Evolutionary conservation across 2,797 vertebrate species (phyloP).

Genomic region (Myotis pilosus): DNA sequence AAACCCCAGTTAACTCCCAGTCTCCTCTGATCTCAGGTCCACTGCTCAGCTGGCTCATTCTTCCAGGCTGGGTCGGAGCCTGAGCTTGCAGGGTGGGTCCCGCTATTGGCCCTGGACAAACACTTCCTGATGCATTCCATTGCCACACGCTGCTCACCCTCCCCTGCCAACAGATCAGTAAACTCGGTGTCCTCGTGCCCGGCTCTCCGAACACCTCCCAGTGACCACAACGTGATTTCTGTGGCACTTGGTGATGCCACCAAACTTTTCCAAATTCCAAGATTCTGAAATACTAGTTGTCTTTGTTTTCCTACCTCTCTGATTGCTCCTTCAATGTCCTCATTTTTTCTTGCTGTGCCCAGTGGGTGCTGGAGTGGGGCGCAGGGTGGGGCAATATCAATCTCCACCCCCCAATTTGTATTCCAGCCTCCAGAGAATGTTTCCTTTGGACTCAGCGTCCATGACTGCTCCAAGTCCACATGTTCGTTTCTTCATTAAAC

Average conservation of each 20-base stretch:
- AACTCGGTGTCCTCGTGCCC: not conserved
- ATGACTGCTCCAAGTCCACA: not conserved
- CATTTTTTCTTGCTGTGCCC: not conserved
- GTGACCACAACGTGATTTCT: not conserved
- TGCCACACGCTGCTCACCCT: fast-evolving
- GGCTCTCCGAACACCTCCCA: not conserved
- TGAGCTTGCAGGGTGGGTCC: fast-evolving
- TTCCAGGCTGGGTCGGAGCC: not conserved
- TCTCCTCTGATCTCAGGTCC: not conserved
- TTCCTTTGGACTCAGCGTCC: not conserved
- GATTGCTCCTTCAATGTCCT: not conserved
- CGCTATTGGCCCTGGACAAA: not conserved
- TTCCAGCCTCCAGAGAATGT: not conserved
- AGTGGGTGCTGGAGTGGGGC: not conserved
- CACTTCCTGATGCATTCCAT: not conserved
- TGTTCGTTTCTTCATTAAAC: not conserved
- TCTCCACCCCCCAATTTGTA: not conserved
- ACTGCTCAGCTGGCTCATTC: not conserved
- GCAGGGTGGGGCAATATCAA: fast-evolving
- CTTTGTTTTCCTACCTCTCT: not conserved
- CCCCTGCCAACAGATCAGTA: not conserved
- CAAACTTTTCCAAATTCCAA: not conserved
- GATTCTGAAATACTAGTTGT: not conserved
- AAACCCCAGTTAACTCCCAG: not conserved
- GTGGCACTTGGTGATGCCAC: not conserved